Evolutionary conservation across 92 coral and sea anemone genomes (phyloP).

Genomic region (Phenganax stokvisi): DNA sequence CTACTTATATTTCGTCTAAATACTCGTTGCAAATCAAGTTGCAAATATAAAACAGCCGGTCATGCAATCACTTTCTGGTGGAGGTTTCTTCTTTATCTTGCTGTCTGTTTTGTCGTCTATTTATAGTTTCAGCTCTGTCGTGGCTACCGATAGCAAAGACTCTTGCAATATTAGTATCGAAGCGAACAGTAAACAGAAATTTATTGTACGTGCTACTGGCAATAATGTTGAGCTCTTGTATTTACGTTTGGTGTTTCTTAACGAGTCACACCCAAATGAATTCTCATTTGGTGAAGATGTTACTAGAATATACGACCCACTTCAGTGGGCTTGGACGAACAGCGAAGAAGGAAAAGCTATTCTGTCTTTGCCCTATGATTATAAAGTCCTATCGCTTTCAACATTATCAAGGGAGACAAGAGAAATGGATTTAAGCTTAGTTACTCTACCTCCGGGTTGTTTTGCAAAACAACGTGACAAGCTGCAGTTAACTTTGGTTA

Average conservation of each 20-base stretch:
- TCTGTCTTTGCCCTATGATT: slow-evolving; percentile 31
- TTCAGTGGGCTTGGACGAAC: slow-evolving; percentile 31
- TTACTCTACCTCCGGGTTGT: slow-evolving; percentile 15
- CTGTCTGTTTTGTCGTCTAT: background rate
- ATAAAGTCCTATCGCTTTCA: slow-evolving; percentile 13
- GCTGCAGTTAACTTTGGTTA: background rate
- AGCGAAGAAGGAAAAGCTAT: slow-evolving; percentile 23
- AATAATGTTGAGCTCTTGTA: slow-evolving; percentile 13
- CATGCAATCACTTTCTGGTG: too few relatives aligned
- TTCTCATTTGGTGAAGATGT: slow-evolving; percentile 4
- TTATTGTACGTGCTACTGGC: background rate
- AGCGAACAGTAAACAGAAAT: slow-evolving; percentile 15
- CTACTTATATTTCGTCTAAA: too few relatives aligned
- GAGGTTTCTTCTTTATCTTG: background rate
- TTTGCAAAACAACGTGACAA: background rate
- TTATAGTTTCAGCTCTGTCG: background rate
- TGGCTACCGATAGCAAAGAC: background rate
- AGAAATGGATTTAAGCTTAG: background rate
- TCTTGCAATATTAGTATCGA: slow-evolving; percentile 12
- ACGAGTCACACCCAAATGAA: slow-evolving; percentile 15
- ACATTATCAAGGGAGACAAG: slow-evolving; percentile 31
- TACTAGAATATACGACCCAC: slow-evolving; percentile 22
- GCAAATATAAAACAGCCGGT: too few relatives aligned
- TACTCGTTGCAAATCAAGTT: too few relatives aligned
- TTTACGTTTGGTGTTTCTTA: slow-evolving; percentile 6